These are phyloP conservation scores for Myotis daubentonii DNA, from an alignment of 2,797 vertebrate species.

Conservation along the genomic window DNA sequence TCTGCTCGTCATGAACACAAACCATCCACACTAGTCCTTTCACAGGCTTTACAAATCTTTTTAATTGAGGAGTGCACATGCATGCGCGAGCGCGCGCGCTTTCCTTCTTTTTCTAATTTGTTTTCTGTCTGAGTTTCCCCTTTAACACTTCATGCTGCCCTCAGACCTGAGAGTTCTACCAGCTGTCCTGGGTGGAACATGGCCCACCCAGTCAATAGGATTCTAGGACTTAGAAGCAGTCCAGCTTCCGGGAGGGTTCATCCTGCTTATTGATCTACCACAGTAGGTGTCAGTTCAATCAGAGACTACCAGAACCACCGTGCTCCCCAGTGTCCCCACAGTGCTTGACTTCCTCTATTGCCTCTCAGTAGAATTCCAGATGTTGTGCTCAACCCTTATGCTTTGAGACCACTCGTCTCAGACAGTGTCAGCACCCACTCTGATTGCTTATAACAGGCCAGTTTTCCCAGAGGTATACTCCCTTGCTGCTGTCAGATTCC, in stretches of 20 bases:
- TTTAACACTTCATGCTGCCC: background rate
- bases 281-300: background rate
- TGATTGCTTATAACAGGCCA: background rate
- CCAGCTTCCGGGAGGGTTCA: background rate
- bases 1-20: background rate
- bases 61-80: background rate
- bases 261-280: background rate
- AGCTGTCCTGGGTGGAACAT: background rate
- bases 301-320: background rate
- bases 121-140: background rate
- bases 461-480: background rate
- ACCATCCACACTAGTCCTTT: background rate
- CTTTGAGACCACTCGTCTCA: background rate
- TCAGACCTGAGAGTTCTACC: background rate
- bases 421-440: too few relatives aligned
- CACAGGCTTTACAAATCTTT: background rate
- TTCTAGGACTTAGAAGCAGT: background rate
- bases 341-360: background rate
- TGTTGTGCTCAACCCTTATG: background rate
- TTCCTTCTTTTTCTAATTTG: background rate
- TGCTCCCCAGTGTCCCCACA: accelerated
- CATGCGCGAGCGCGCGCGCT: too few relatives aligned
- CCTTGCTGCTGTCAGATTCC: background rate
- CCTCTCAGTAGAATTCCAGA: background rate
- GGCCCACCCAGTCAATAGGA: too few relatives aligned